Evolutionary conservation across 2,888 invertebrate species (phyloP), one percentile per base, ranked within the genome.

Genomic region (Tupiocoris notatus): DNA sequence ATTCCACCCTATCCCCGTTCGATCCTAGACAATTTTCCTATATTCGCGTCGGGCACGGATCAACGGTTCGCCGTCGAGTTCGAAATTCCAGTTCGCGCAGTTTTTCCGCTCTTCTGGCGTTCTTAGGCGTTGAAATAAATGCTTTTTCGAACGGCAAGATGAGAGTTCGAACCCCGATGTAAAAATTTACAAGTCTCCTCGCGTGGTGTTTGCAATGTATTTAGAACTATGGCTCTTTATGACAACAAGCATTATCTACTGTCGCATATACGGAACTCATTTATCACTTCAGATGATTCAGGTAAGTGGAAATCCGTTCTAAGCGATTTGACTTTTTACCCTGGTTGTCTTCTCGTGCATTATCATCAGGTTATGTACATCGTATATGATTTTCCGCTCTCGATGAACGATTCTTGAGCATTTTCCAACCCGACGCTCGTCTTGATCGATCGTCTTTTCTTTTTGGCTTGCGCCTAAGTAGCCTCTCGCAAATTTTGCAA

Each of bases 261-360:
- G 70, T 93, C 95, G 77, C 95, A 96, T 85, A 94, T 97, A 80
- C 88, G 95, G 76, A 95, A 96, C 84, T 95, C 96, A 9, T 98
- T 96, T 85, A 94, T 97, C 83, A 93, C 95, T 22, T 94, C 95
- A 21, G 97, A 98, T 86, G 96, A 97, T 85, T 95, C 96, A 81
- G 94, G 87, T 86, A 81, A 78, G 67, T 39, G 39, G 39, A 39
- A 39, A 39, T 7, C 6, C 6, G 39, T 12, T 7, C 6, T 39
- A 12, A 3, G 39, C 6, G 39, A 39, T 39, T n/a, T n/a, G n/a
- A n/a, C n/a, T n/a, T 39, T 7, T 39, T 39, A 39, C 39, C 39
- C 12, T 7, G 39, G 39, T 12, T 12, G 39, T 39, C 39, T 39
- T 39, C 39, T 39, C 39, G 39, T 39, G 39, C 39, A 7, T 12